Evolutionary conservation across 2,113 vertebrate species (phyloP), one percentile per base, ranked within the genome.

Genomic region (Heloderma charlesbogerti): DNA sequence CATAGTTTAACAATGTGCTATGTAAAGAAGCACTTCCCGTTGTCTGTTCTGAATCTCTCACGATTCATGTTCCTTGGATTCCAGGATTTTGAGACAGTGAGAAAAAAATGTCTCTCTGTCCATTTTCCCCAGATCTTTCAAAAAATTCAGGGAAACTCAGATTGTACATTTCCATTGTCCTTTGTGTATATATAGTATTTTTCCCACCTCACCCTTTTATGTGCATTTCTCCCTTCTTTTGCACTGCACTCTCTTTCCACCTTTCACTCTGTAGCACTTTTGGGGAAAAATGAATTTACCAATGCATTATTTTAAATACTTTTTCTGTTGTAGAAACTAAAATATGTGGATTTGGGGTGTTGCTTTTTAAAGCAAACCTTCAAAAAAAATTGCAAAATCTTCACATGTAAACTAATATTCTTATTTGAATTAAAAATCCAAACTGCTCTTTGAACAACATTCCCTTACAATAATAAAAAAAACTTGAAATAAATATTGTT

Each of bases 401-500:
- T 67, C 75, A 66, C 60, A 79, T 31, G 5, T 34, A 75, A 75
- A 27, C 72, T 54, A 74, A 74, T 54, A 5, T 74, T 84, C 84
- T 88, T 18, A 22, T 82, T 87, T 93, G 89, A 83, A 74, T 0
- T 81, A 84, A 85, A 93, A 93, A 85, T 54, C 75, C 90, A 60
- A 92, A 92, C 48, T 45, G 90, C 75, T 91, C 87, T 92, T 92
- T 88, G 90, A 92, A 29, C 89, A 88, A 90, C 75, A 48, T 81
- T 88, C 85, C 45, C 86, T 94, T 91, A 82, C 83, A 45, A 87
- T 87, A 48, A 88, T 91, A 91, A 83, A 77, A 93, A 89, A 85
- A 92, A 91, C 74, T 80, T 67, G 82, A 16, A 91, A 92, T 71
- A 80, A 92, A 91, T 0, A 1, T n/a, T 54, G 66, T n/a, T 88